These are phyloP conservation scores for Clavelina lepadiformis DNA, from an alignment of 23 tunicate genomes.

Conservation along the genomic window DNA sequence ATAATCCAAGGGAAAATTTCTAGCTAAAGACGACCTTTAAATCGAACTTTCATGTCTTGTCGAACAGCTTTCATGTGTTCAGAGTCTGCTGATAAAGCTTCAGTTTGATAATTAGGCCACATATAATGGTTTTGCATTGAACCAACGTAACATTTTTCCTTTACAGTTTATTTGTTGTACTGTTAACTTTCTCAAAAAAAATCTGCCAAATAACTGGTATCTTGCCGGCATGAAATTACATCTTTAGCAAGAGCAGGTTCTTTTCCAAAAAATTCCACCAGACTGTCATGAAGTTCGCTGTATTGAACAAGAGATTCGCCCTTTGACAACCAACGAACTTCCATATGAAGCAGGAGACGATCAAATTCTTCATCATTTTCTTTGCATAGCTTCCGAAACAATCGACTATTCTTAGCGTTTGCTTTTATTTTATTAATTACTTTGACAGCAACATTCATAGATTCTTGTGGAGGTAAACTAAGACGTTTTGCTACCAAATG, in stretches of 20 bases:
- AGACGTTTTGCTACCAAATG: slow-evolving; percentile 6
- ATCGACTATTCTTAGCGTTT: slow-evolving; percentile 1
- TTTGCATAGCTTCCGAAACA: slow-evolving; percentile 5
- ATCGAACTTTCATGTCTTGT: slow-evolving; percentile 4
- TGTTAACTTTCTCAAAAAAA: background rate
- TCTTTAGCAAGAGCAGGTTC: slow-evolving; percentile 9
- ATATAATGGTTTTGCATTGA: too few species aligned
- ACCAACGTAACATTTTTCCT: background rate
- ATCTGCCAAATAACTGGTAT: slow-evolving; percentile 13
- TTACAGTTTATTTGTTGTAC: background rate
- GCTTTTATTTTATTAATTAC: slow-evolving; percentile 8
- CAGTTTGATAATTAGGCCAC: slow-evolving; percentile 3
- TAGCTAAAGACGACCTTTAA: slow-evolving; percentile 3
- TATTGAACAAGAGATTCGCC: slow-evolving; percentile 20
- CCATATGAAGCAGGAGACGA: slow-evolving; percentile 15
- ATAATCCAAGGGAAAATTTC: slow-evolving; percentile 25
- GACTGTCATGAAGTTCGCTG: slow-evolving; percentile 24
- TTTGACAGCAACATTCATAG: slow-evolving; percentile 9
- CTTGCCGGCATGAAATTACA: slow-evolving; percentile 15
- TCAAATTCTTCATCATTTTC: slow-evolving; percentile 5
- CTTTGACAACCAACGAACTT: too few species aligned
- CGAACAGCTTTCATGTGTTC: slow-evolving; percentile 10
- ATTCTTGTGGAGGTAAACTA: slow-evolving; percentile 9
- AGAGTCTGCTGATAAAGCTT: background rate
- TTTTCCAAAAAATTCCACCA: slow-evolving; percentile 23